phyloP scores from a whole-genome alignment of 23 tunicate genomes.

The Trididemnum nubilum region DNA sequence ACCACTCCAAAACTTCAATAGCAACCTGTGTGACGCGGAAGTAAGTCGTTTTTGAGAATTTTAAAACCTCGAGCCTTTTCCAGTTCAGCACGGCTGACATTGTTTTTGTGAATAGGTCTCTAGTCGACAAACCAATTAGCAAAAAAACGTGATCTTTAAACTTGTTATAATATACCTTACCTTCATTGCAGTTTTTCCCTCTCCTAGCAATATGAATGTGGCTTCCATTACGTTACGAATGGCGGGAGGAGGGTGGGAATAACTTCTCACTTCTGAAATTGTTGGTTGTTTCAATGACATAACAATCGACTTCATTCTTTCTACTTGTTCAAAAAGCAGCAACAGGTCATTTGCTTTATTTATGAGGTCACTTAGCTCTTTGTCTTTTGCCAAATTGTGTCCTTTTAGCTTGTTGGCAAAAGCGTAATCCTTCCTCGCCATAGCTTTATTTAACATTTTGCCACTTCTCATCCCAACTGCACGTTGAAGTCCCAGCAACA shows the following conservation, averaged over 20 bases:
- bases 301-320: slow-evolving; percentile 33
- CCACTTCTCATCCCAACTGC: slow-evolving; percentile 17
- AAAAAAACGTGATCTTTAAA: too few species aligned
- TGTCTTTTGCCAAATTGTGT: slow-evolving; percentile 10
- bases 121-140: too few species aligned
- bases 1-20: too few species aligned
- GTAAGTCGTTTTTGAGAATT: too few species aligned
- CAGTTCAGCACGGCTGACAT: too few species aligned
- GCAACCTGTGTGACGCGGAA: too few species aligned
- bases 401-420: slow-evolving; percentile 12
- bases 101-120: too few species aligned
- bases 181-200: slow-evolving; percentile 8
- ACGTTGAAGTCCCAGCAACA: slow-evolving; percentile 12
- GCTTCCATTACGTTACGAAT: slow-evolving; percentile 49
- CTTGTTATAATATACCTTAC: not conserved
- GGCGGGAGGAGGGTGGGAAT: slow-evolving; percentile 41
- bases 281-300: slow-evolving; percentile 34
- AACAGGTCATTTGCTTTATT: slow-evolving; percentile 14
- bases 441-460: not conserved
- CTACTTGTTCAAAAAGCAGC: slow-evolving; percentile 17
- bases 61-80: too few species aligned
- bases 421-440: slow-evolving; percentile 13
- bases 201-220: slow-evolving; percentile 47
- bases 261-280: slow-evolving; percentile 59
- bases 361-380: not conserved